Evolutionary conservation across 2,113 vertebrate genomes (phyloP).

Genomic region (Semnornis frantzii): DNA sequence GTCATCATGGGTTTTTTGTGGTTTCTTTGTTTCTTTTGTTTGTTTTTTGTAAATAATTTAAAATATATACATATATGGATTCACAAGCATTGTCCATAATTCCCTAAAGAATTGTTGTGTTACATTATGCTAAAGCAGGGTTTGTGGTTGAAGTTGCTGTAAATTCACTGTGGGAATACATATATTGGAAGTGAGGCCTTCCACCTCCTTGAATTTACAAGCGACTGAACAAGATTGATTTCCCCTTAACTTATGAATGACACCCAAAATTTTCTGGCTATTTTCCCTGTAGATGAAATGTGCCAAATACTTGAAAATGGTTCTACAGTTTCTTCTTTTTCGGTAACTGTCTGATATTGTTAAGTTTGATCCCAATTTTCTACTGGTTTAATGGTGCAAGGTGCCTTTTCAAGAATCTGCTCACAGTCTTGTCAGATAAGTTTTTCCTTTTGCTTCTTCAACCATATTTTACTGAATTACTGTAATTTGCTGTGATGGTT

Average conservation of each 20-base stretch:
- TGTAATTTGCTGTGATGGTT: neutral
- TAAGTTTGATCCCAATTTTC: neutral
- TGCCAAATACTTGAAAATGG: neutral
- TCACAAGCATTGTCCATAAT: neutral
- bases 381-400: neutral
- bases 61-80: neutral
- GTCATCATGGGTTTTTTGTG: too few relatives aligned
- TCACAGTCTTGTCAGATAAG: neutral
- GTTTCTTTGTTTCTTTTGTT: too few relatives aligned
- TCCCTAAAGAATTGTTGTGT: fast-evolving
- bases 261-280: neutral
- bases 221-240: neutral
- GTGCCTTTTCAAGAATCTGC: neutral
- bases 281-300: neutral
- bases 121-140: neutral
- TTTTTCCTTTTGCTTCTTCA: neutral
- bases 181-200: neutral
- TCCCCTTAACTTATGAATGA: neutral
- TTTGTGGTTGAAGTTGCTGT: neutral
- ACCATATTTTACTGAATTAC: neutral
- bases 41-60: too few relatives aligned
- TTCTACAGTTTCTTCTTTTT: neutral
- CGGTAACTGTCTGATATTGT: fast-evolving
- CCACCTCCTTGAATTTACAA: neutral
- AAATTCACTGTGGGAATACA: neutral